Evolutionary conservation across 2,888 invertebrate species (phyloP), one percentile per base, ranked within the genome.

Genomic region (Pterostichus madidus): DNA sequence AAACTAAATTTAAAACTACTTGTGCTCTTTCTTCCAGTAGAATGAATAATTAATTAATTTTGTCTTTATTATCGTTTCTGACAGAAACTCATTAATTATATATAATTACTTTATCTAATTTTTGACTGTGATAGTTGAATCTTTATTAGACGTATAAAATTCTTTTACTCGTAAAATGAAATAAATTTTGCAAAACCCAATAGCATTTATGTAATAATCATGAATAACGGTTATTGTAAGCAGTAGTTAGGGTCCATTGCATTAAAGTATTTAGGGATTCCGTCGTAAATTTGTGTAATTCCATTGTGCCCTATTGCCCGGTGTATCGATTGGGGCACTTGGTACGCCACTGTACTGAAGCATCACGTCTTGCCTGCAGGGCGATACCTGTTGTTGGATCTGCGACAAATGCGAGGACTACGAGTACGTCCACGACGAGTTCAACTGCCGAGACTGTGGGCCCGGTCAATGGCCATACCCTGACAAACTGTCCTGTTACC

Each of bases 371-470:
- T 39, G 39, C 39, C 39, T 8, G 1, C 86, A 90, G 89, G 93
- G 93, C 6, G 93, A 94, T 88, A 92, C 92, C 59, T 95, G 95
- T 89, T 95, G 95, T 89, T 95, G 96, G 96, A 94, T 94, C 24
- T 96, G 95, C 87, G 93, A 94, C 86, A 92, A 92, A 83, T 95
- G 96, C 88, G 93, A 94, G 86, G 92, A 92, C 6, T 93, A 93
- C 87, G 94, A 95, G 88, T 94, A 91, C 86, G 93, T 94, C 5
- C 90, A 90, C 85, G 93, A 94, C 87, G 93, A 93, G 86, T 93
- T 93, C 84, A 93, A 93, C 24, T 94, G 94, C 87, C 89, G 87
- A 84, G 93, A 93, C 86, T 94, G 94, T 85, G 94, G 93, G 0
- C 91, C 92, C 24, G 93, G 93, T 0, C 89, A 90, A 83, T 93